phyloP scores from a whole-genome alignment of 2,113 vertebrate species.

The Sylvietta virens region DNA sequence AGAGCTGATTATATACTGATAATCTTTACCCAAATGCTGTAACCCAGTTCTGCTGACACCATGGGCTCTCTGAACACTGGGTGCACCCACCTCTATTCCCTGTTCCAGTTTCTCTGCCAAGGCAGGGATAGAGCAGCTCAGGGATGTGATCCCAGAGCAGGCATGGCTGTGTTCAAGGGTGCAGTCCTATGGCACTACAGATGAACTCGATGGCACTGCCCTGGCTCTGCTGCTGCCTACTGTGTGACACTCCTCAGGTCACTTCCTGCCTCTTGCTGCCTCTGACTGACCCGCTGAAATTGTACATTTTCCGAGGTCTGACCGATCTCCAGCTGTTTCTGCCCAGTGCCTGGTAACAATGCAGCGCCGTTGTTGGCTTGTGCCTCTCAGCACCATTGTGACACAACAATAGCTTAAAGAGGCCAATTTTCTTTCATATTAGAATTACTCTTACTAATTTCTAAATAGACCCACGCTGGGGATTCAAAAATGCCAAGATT shows the following conservation, averaged over 20 bases:
- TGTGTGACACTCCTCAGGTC: neutral
- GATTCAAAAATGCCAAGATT: conserved; percentile 19
- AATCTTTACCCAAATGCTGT: neutral
- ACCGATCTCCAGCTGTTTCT: neutral
- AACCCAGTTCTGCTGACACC: neutral
- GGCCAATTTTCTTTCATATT: conserved; percentile 16
- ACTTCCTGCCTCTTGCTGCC: neutral
- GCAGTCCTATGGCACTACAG: neutral
- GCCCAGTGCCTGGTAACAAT: neutral
- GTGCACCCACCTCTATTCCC: neutral
- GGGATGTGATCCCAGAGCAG: neutral
- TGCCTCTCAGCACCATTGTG: conserved; percentile 23
- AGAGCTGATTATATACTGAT: neutral
- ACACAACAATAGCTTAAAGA: conserved; percentile 24
- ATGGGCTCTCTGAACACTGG: neutral
- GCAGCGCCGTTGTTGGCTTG: neutral
- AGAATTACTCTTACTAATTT: neutral
- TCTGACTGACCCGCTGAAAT: neutral
- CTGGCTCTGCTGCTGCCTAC: neutral
- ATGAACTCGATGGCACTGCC: neutral
- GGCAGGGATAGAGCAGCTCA: neutral
- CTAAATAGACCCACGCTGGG: neutral
- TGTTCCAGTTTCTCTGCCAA: neutral
- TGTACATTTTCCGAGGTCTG: neutral
- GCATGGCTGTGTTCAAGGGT: neutral